These are phyloP conservation scores for Dasypus novemcinctus DNA, from an alignment of 2,113 vertebrate species.

Conservation along the genomic window DNA sequence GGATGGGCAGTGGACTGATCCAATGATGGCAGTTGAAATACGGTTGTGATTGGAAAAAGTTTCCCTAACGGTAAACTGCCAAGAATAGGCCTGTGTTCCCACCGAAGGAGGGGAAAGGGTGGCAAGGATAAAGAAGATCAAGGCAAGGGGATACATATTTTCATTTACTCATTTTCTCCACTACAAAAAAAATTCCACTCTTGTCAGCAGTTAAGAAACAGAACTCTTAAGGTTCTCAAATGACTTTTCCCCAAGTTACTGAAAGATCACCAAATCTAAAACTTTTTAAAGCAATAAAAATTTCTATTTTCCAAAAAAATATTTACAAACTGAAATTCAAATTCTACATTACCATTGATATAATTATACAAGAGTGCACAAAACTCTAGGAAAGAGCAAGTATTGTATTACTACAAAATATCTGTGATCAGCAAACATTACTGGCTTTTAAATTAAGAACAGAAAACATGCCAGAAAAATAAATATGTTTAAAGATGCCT, in stretches of 20 bases:
- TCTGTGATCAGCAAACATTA: conserved; percentile 63
- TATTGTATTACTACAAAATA: conserved; percentile 64
- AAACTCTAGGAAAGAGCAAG: conserved; percentile 36
- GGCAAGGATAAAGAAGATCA: too few species aligned
- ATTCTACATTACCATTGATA: background rate
- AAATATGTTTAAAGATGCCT: conserved; percentile 64
- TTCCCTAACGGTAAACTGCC: too few species aligned
- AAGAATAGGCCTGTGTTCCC: too few species aligned
- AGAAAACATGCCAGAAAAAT: too few species aligned
- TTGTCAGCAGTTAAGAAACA: conserved; percentile 36
- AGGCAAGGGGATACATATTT: too few species aligned
- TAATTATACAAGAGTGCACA: conserved; percentile 40
- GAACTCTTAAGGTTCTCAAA: conserved; percentile 28
- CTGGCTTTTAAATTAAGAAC: conserved; percentile 71
- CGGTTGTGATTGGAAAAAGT: too few species aligned
- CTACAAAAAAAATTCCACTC: background rate
- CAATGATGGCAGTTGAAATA: too few species aligned
- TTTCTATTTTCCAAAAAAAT: conserved; percentile 47
- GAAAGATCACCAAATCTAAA: conserved; percentile 32
- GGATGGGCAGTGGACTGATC: too few species aligned
- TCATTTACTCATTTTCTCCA: conserved; percentile 24
- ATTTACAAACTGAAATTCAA: conserved; percentile 58
- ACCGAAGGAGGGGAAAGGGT: too few species aligned
- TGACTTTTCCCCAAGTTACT: background rate
- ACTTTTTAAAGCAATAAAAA: conserved; percentile 61